phyloP scores from a whole-genome alignment of 2,888 invertebrate species.

The Stomorhina lunata region DNA sequence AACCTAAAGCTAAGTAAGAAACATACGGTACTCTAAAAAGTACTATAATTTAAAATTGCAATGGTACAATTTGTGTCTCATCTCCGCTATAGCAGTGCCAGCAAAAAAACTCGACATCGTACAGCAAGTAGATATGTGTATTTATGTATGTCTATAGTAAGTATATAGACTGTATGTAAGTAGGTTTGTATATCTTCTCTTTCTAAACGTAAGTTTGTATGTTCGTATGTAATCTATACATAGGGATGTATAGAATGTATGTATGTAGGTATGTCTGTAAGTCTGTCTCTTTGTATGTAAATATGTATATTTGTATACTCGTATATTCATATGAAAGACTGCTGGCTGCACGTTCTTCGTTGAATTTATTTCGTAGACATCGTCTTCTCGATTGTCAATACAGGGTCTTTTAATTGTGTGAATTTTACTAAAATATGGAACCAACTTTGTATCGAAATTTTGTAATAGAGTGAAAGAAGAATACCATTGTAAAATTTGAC shows the following conservation, averaged over 20 bases:
- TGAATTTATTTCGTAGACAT: constrained; percentile 63
- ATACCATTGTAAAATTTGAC: constrained; percentile 20
- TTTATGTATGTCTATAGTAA: constrained; percentile 7
- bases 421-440: constrained; percentile 4
- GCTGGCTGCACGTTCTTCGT: constrained; percentile 67
- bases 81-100: constrained; percentile 50
- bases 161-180: constrained; percentile 18
- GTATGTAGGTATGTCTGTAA: constrained; percentile 1
- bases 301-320: constrained; percentile 20
- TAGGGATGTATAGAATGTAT: constrained; percentile 21
- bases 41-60: not conserved
- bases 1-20: too few species aligned
- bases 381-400: constrained; percentile 61
- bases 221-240: not conserved
- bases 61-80: not conserved
- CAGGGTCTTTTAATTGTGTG: constrained; percentile 55
- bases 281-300: constrained; percentile 15
- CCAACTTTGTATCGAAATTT: constrained; percentile 6
- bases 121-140: constrained; percentile 62
- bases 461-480: not conserved
- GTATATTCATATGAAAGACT: constrained; percentile 43
- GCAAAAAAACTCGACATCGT: constrained; percentile 60
- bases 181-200: not conserved
- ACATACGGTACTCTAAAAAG: not conserved
- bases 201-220: not conserved